A percentile compares a stretch with the other conserved stretches of the same genome.
Conservation (phyloP, 2,888 invertebrate species). For the Megaustenia siamemsis region DNA sequence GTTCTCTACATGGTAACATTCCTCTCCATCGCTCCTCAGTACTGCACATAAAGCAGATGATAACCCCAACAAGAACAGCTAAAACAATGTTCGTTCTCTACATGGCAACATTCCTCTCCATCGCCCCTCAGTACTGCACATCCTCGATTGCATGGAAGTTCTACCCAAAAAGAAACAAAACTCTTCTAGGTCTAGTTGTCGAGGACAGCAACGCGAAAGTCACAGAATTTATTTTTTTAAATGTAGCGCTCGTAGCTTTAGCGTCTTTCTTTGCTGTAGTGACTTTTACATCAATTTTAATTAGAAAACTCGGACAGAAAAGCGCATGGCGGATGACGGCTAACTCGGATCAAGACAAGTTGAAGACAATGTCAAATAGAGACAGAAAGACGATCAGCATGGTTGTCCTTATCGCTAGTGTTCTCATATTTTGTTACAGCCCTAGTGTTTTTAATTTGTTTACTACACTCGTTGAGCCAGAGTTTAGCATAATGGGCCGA, state of each 20-base stretch:
- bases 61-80: not conserved
- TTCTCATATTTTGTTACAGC: not conserved
- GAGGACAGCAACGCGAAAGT: not conserved
- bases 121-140: not conserved
- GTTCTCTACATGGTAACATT: too few relatives aligned
- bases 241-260: not conserved
- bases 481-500: not conserved
- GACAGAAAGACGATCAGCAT: not conserved
- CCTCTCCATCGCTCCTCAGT: too few relatives aligned
- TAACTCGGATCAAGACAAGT: not conserved
- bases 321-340: conserved; percentile 2
- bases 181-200: not conserved
- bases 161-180: conserved; percentile 6
- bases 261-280: conserved; percentile 1
- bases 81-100: not conserved
- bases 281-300: not conserved
- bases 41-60: not conserved
- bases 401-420: conserved; percentile 9
- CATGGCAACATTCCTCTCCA: not conserved
- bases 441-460: not conserved
- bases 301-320: not conserved
- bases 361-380: not conserved
- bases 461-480: conserved; percentile 3
- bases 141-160: conserved; percentile 19
- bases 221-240: not conserved